These are phyloP conservation scores for Spongia lamella DNA, from an alignment of 37 sponge, comb jelly and placozoan genomes.

Conservation along the genomic window DNA sequence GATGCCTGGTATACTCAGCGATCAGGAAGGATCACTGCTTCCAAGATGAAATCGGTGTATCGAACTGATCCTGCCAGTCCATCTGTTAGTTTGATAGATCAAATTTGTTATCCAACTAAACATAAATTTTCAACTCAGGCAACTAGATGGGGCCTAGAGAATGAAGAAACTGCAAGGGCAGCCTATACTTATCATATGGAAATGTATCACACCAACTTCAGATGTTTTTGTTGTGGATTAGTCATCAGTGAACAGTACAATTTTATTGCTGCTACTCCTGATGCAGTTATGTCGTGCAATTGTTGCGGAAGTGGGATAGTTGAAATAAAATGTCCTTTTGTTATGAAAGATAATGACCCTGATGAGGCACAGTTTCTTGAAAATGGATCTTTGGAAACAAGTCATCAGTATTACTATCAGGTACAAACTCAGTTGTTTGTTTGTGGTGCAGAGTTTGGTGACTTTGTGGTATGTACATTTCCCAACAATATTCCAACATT, in stretches of 20 bases:
- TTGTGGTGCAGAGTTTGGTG: too few relatives aligned
- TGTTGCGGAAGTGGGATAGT: too few relatives aligned
- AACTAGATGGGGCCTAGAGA: not conserved
- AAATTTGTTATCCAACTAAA: conserved; percentile 62
- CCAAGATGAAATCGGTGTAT: conserved; percentile 45
- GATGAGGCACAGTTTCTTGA: too few relatives aligned
- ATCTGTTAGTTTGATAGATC: conserved; percentile 45
- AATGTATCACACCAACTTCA: too few relatives aligned
- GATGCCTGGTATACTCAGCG: conserved; percentile 46
- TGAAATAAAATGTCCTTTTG: too few relatives aligned
- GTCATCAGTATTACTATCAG: conserved; percentile 35
- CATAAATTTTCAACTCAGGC: conserved; percentile 23
- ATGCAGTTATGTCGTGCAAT: too few relatives aligned
- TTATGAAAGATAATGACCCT: too few relatives aligned
- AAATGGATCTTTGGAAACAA: not conserved
- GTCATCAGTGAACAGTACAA: too few relatives aligned
- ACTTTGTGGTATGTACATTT: not conserved
- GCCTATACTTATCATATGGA: not conserved
- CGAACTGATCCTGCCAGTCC: conserved; percentile 32
- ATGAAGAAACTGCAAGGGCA: not conserved
- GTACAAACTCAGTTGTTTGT: conserved; percentile 3
- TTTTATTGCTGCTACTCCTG: too few relatives aligned
- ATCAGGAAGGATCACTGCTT: conserved; percentile 37
- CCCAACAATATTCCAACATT: conserved; percentile 5
- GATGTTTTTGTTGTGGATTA: too few relatives aligned